Evolutionary conservation across 1,140 invertebrate species (phyloP).

Genomic region (Drosophila kikkawai): DNA sequence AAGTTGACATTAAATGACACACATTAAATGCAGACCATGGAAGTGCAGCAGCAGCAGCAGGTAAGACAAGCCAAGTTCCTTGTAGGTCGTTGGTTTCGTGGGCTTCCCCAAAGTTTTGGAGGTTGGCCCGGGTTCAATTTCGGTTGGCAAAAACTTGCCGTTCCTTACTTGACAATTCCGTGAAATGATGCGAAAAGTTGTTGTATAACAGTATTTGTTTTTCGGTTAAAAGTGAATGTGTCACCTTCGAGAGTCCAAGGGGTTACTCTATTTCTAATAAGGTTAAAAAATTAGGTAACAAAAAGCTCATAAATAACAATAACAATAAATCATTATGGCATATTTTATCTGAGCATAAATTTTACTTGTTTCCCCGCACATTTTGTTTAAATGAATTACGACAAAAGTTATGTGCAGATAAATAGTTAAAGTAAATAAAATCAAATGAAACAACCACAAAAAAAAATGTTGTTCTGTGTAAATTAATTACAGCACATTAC

Average conservation of each 20-base stretch:
- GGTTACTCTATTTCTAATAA: background rate
- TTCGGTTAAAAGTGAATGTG: background rate
- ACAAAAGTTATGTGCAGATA: constrained; percentile 8
- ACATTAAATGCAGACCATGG: constrained; percentile 47
- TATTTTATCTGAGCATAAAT: background rate
- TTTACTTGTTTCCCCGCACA: background rate
- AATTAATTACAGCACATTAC: constrained; percentile 35
- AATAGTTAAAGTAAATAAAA: constrained; percentile 12
- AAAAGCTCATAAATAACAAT: background rate
- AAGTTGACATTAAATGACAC: constrained; percentile 73
- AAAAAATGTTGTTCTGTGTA: background rate
- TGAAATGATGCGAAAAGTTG: constrained; percentile 21
- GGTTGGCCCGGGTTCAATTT: constrained; percentile 9
- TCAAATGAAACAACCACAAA: background rate
- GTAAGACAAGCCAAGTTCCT: constrained; percentile 24
- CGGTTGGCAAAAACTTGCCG: constrained; percentile 4
- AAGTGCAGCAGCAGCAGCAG: constrained; percentile 8
- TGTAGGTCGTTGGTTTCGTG: constrained; percentile 30
- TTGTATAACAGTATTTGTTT: background rate
- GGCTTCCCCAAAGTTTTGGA: constrained; percentile 23
- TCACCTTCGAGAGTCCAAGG: background rate
- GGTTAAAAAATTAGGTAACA: background rate
- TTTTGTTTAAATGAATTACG: constrained; percentile 15
- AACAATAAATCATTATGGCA: background rate
- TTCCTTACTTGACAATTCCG: constrained; percentile 11